Conservation (phyloP, 2,888 invertebrate genomes). For the Ophion slaviceki region DNA sequence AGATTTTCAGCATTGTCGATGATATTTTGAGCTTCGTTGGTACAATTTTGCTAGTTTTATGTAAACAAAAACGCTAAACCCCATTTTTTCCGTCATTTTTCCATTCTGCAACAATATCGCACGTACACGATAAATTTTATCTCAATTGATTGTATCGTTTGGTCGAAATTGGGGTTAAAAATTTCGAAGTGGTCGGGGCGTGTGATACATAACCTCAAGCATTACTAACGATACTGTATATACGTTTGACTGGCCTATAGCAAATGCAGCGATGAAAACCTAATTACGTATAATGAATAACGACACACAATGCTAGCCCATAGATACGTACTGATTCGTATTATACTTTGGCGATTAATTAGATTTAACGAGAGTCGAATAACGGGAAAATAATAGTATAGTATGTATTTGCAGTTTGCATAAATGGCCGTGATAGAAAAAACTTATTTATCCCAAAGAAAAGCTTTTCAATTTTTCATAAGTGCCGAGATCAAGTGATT, state of each 20-base stretch:
- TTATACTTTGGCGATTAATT: slow-evolving; percentile 41
- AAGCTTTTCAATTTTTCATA: not conserved
- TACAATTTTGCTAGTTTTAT: too few species aligned
- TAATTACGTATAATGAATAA: slow-evolving; percentile 52
- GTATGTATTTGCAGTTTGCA: slow-evolving; percentile 52
- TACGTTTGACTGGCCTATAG: slow-evolving; percentile 48
- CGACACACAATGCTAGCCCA: slow-evolving; percentile 30
- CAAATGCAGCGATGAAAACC: slow-evolving; percentile 51
- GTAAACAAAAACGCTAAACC: too few species aligned
- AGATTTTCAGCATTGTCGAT: too few species aligned
- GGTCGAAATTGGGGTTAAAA: too few species aligned
- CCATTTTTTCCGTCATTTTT: too few species aligned
- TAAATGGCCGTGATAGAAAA: slow-evolving; percentile 39
- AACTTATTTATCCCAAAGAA: not conserved
- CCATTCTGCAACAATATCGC: too few species aligned
- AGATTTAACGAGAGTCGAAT: slow-evolving; percentile 25
- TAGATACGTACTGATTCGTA: slow-evolving; percentile 51
- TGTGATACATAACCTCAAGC: not conserved
- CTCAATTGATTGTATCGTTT: too few species aligned
- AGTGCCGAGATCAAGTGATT: not conserved
- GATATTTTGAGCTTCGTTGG: too few species aligned
- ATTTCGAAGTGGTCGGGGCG: too few species aligned
- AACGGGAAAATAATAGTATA: slow-evolving; percentile 20
- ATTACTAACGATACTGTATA: not conserved
- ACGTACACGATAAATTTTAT: too few species aligned